phyloP scores from a whole-genome alignment of 2,113 vertebrate genomes.

The Caranx melampygus region DNA sequence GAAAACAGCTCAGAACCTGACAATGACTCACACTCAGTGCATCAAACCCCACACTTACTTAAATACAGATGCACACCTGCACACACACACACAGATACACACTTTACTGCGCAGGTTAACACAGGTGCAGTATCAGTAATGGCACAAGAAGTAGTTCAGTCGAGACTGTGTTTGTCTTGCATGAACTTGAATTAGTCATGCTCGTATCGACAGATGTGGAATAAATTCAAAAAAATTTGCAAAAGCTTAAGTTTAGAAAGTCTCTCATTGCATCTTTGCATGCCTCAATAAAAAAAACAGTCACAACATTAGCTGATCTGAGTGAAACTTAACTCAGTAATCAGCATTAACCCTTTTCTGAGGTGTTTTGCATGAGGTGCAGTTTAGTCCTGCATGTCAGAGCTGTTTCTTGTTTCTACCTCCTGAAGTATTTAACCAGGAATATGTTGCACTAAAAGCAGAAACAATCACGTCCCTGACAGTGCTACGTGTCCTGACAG shows the following conservation, averaged over 20 bases:
- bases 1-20: slow-evolving; percentile 41
- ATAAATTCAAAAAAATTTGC: not conserved
- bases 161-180: not conserved
- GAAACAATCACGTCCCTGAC: not conserved
- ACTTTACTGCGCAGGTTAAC: slow-evolving; percentile 13
- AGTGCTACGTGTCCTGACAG: not conserved
- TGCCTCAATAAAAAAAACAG: not conserved
- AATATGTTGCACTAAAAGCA: not conserved
- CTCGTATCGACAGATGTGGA: not conserved
- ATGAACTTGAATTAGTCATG: not conserved
- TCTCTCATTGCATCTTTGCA: too few species aligned
- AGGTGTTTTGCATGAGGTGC: too few species aligned
- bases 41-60: slow-evolving; percentile 31
- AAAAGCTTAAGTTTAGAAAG: not conserved
- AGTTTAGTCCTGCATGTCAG: not conserved
- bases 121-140: slow-evolving; percentile 7
- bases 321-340: too few species aligned
- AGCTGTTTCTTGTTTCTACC: not conserved
- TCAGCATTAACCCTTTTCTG: too few species aligned
- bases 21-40: slow-evolving; percentile 41
- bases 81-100: too few species aligned
- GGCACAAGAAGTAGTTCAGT: not conserved
- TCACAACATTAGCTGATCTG: too few species aligned
- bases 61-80: not conserved
- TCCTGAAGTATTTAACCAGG: not conserved